A percentile compares a stretch with the other conserved stretches of the same genome.
Evolutionary conservation across 2,888 invertebrate species (phyloP).

Genomic region (Priocnemis perturbator): DNA sequence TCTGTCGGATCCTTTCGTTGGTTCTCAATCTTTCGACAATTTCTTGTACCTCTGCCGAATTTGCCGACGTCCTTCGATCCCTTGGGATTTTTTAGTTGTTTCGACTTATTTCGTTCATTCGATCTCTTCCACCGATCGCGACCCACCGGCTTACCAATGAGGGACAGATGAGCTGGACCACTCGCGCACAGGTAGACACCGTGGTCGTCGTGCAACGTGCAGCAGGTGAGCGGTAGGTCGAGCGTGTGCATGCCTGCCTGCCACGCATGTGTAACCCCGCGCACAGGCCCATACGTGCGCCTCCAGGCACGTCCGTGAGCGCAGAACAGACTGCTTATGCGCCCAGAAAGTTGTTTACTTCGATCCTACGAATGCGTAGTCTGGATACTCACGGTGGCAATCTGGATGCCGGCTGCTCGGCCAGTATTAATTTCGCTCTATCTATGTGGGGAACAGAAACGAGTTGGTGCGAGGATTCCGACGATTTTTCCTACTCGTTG

Average conservation of each 20-base stretch:
- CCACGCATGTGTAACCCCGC: slow-evolving; percentile 25
- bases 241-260: slow-evolving; percentile 26
- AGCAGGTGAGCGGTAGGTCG: slow-evolving; percentile 51
- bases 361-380: slow-evolving; percentile 14
- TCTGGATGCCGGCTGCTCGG: no score
- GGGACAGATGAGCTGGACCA: slow-evolving; percentile 49
- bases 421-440: neutral
- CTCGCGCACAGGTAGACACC: slow-evolving; percentile 44
- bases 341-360: slow-evolving; percentile 41
- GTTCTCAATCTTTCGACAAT: no score
- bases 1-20: no score
- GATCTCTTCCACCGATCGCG: no score
- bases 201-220: slow-evolving; percentile 33
- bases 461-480: no score
- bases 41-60: no score
- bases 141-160: slow-evolving; percentile 25
- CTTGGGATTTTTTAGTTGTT: no score
- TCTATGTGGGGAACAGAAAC: neutral
- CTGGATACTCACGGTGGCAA: no score
- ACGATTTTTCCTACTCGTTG: no score
- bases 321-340: neutral
- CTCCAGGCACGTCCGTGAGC: no score
- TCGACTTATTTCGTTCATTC: no score
- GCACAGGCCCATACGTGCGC: slow-evolving; percentile 5
- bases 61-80: no score